Percentiles rank a stretch among this genome's conserved stretches.
These are phyloP conservation scores for Pinna nobilis DNA, from an alignment of 1,140 invertebrate species.

Conservation along the genomic window DNA sequence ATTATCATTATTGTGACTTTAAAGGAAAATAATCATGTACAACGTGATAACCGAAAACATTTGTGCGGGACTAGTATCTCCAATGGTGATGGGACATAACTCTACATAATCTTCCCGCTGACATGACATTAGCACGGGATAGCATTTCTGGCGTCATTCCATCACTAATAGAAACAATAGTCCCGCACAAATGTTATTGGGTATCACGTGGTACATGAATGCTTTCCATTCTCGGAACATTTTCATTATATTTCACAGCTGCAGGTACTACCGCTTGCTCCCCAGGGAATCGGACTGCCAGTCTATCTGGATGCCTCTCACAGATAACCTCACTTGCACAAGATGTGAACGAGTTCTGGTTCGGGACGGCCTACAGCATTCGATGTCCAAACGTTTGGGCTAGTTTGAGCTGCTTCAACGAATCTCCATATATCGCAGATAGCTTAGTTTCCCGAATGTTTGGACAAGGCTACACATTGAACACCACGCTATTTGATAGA, in stretches of 20 bases:
- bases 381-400: constrained; percentile 8
- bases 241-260: not conserved
- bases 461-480: constrained; percentile 5
- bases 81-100: too few species aligned
- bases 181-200: too few species aligned
- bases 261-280: not conserved
- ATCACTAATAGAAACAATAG: too few species aligned
- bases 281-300: not conserved
- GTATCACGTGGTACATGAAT: too few species aligned
- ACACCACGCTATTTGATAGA: not conserved
- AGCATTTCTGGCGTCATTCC: too few species aligned
- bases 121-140: too few species aligned
- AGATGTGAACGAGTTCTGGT: constrained; percentile 23
- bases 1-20: not conserved
- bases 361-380: constrained; percentile 3
- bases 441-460: constrained; percentile 22
- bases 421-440: constrained; percentile 2
- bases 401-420: constrained; percentile 3
- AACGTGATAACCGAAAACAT: too few species aligned
- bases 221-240: too few species aligned
- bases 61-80: too few species aligned
- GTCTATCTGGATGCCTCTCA: constrained; percentile 5
- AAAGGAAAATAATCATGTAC: not conserved
- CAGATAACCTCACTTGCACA: not conserved
- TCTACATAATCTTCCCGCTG: too few species aligned